These are phyloP conservation scores for Malacosoma neustria DNA, from an alignment of 2,888 invertebrate species.

Conservation along the genomic window DNA sequence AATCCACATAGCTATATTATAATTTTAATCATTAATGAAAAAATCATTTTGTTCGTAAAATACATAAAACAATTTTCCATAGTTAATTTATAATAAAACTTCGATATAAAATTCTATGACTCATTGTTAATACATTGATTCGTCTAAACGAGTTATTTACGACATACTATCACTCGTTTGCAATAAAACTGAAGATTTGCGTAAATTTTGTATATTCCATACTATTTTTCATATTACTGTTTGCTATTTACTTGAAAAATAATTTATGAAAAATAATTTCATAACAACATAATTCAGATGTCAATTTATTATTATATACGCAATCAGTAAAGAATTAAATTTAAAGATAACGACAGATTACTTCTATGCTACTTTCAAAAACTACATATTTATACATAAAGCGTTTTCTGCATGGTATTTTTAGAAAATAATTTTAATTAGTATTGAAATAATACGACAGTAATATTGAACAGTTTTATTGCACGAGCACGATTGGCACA, in stretches of 20 bases:
- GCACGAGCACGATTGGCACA: conserved; percentile 54
- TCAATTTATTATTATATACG: no score
- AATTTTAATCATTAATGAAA: no score
- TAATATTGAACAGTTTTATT: conserved; percentile 19
- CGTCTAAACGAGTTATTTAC: conserved; percentile 23
- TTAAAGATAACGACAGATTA: no score
- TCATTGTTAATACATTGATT: conserved; percentile 33
- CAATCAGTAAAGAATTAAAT: no score
- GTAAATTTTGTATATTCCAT: no score
- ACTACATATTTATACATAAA: background rate
- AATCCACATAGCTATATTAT: no score
- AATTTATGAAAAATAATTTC: no score
- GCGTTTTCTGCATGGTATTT: background rate
- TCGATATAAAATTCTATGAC: conserved; percentile 20
- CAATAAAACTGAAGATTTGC: conserved; percentile 16
- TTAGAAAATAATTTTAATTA: no score
- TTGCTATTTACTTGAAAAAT: no score
- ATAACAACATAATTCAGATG: no score
- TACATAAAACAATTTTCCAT: conserved; percentile 23
- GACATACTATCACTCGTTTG: conserved; percentile 22
- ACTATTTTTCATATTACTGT: no score
- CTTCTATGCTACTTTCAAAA: no score
- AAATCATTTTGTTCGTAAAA: conserved; percentile 43
- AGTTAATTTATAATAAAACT: background rate
- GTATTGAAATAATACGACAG: conserved; percentile 4